Conservation (phyloP, 2,888 invertebrate species). For the Ormyrus thymus region DNA sequence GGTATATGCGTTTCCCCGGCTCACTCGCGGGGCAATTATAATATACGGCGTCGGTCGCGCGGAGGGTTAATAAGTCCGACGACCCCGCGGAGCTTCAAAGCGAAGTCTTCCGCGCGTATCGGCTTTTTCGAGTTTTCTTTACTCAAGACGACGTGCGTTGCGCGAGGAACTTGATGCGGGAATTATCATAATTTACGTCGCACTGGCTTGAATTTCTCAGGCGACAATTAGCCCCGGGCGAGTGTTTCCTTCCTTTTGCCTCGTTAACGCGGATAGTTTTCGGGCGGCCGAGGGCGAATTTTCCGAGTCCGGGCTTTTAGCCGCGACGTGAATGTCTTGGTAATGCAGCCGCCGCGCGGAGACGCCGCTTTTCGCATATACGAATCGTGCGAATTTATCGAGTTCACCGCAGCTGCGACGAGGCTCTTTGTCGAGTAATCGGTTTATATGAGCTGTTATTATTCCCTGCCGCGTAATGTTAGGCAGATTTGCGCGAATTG, state of each 20-base stretch:
- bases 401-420: not conserved
- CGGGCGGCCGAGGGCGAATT: not conserved
- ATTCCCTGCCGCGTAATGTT: too few relatives aligned
- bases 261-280: not conserved
- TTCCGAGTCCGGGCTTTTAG: not conserved
- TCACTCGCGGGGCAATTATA: constrained; percentile 6
- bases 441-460: too few relatives aligned
- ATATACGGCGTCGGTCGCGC: constrained; percentile 13
- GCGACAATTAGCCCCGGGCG: not conserved
- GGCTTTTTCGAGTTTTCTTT: constrained; percentile 8
- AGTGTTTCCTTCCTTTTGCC: constrained; percentile 8
- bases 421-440: not conserved
- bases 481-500: too few relatives aligned
- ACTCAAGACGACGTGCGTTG: constrained; percentile 6
- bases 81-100: constrained; percentile 14
- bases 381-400: not conserved
- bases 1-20: constrained; percentile 13
- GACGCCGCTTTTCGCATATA: not conserved
- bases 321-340: not conserved
- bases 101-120: constrained; percentile 3
- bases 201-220: not conserved
- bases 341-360: not conserved
- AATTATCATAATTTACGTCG: constrained; percentile 23
- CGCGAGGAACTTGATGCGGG: not conserved
- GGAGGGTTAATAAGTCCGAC: constrained; percentile 5